These are phyloP conservation scores for Poecilia latipinna DNA, from an alignment of 2,113 vertebrate genomes.

Conservation along the genomic window DNA sequence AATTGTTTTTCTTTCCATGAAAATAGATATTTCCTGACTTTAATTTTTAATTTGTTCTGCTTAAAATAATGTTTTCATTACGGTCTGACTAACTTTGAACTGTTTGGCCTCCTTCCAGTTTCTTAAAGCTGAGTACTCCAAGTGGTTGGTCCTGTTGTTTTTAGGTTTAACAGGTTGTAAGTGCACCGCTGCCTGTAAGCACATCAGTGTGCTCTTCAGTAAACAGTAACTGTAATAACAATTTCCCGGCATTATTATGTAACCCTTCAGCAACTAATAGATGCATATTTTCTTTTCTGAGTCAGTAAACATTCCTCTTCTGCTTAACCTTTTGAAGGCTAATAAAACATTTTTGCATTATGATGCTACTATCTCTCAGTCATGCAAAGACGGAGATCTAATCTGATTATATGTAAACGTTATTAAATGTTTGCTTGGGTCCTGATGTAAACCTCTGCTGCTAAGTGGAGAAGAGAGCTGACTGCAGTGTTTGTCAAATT, in stretches of 20 bases:
- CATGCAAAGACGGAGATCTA: background rate
- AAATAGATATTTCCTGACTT: background rate
- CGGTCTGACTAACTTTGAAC: background rate
- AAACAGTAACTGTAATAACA: slow-evolving; percentile 5
- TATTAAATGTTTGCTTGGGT: background rate
- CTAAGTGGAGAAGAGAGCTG: background rate
- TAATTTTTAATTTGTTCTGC: background rate
- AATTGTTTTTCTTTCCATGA: background rate
- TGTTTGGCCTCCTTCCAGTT: background rate
- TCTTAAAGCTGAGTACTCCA: background rate
- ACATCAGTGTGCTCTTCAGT: background rate
- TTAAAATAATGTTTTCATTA: background rate
- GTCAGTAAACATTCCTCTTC: background rate
- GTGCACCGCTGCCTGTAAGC: background rate
- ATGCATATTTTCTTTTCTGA: background rate
- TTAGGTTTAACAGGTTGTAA: background rate
- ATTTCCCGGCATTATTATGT: background rate
- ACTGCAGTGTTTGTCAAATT: background rate
- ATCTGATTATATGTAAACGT: background rate
- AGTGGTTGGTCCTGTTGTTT: background rate
- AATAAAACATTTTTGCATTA: background rate
- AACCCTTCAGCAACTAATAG: background rate
- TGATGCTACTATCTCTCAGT: background rate
- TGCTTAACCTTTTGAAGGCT: background rate
- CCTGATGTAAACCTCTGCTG: background rate